phyloP scores from a whole-genome alignment of 2,113 vertebrate genomes.

The Muntiacus reevesi region DNA sequence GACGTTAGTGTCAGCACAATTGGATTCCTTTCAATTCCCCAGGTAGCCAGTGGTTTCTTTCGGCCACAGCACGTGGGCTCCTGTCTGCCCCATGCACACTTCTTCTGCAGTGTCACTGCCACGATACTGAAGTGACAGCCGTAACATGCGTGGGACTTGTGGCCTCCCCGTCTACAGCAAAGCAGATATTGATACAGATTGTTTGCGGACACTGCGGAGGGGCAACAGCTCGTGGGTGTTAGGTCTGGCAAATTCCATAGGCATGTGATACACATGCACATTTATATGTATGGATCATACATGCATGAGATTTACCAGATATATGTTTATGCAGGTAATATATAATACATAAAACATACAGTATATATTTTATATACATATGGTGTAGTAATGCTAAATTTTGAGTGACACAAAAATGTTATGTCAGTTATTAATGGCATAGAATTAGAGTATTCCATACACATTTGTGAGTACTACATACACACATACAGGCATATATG shows the following conservation, averaged over 20 bases:
- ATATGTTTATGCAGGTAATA: fast-evolving
- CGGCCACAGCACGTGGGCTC: not conserved
- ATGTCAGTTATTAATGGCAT: not conserved
- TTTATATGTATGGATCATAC: not conserved
- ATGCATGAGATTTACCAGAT: not conserved
- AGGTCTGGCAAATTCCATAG: not conserved
- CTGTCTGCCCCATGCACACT: fast-evolving
- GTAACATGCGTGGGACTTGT: fast-evolving
- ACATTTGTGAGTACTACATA: not conserved
- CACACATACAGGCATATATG: fast-evolving
- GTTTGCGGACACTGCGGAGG: not conserved
- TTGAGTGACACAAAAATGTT: not conserved
- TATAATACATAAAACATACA: not conserved
- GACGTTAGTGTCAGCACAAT: not conserved
- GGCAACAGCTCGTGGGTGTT: not conserved
- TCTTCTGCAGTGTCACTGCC: not conserved
- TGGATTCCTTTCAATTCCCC: slow-evolving; percentile 59
- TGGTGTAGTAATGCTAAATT: not conserved
- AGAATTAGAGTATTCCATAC: not conserved
- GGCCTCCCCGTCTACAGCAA: fast-evolving
- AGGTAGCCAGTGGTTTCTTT: slow-evolving; percentile 36
- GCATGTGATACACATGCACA: fast-evolving
- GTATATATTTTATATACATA: too few species aligned
- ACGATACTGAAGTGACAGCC: fast-evolving
- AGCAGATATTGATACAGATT: not conserved